Evolutionary conservation across 2,888 invertebrate genomes (phyloP).

Genomic region (Nyleta sp.): DNA sequence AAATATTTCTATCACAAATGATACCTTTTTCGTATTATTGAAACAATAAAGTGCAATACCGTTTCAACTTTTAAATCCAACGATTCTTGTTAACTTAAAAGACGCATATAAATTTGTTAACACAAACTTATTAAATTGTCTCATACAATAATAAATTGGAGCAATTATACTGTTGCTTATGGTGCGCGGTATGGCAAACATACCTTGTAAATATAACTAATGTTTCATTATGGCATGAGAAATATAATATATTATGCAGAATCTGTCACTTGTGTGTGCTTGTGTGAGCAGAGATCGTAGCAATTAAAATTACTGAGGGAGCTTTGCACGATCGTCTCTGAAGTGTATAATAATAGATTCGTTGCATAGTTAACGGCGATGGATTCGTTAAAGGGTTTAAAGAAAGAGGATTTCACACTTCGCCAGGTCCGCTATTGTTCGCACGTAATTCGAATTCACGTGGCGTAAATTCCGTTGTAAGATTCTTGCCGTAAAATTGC

Average conservation of each 20-base stretch:
- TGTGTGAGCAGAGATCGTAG: conserved; percentile 64
- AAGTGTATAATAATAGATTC: conserved; percentile 69
- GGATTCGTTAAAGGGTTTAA: conserved; percentile 69
- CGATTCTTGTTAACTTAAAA: no score
- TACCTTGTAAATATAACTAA: conserved; percentile 49
- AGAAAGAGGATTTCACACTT: conserved; percentile 69
- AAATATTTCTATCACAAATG: no score
- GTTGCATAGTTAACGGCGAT: conserved; percentile 67
- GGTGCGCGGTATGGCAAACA: conserved; percentile 12
- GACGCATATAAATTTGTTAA: no score
- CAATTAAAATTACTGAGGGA: conserved; percentile 67
- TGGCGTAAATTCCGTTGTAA: conserved; percentile 66
- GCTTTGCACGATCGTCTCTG: conserved; percentile 67
- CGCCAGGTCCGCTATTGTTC: conserved; percentile 66
- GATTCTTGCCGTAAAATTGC: conserved; percentile 63
- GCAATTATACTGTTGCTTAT: neutral
- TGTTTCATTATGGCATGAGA: conserved; percentile 56
- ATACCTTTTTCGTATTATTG: no score
- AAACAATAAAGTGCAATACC: no score
- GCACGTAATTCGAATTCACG: conserved; percentile 67
- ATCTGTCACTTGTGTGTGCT: conserved; percentile 60
- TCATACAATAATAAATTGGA: conserved; percentile 1
- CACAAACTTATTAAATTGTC: no score
- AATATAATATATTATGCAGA: conserved; percentile 63
- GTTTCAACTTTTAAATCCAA: no score